Conservation (phyloP, 2,888 invertebrate species). For the Trisateles emortualis region DNA sequence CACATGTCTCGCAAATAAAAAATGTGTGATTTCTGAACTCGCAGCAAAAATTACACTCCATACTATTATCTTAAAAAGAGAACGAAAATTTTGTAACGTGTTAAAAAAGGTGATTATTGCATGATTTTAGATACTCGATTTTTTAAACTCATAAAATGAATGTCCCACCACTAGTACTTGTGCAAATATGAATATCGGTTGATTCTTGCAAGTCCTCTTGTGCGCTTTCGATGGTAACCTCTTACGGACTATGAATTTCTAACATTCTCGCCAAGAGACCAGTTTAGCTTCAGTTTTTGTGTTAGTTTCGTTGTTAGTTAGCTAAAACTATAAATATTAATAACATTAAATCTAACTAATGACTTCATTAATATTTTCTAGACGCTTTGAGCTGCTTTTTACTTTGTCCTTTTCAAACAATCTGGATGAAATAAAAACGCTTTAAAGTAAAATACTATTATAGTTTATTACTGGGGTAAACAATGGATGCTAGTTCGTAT, state of each 20-base stretch:
- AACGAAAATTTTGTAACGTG: too few relatives aligned
- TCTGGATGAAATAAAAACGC: too few relatives aligned
- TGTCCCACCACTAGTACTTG: constrained; percentile 11
- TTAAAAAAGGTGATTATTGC: too few relatives aligned
- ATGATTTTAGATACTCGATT: background rate
- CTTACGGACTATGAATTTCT: constrained; percentile 40
- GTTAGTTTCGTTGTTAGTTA: constrained; percentile 22
- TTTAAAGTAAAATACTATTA: too few relatives aligned
- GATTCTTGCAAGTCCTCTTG: constrained; percentile 21
- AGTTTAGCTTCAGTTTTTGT: constrained; percentile 28
- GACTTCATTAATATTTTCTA: background rate
- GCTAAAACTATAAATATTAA: constrained; percentile 39
- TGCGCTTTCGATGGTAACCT: constrained; percentile 10
- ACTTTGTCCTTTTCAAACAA: too few relatives aligned
- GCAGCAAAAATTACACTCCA: too few relatives aligned
- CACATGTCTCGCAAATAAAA: too few relatives aligned
- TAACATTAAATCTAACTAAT: background rate
- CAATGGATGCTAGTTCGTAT: too few relatives aligned
- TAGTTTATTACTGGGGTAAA: too few relatives aligned
- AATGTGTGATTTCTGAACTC: too few relatives aligned
- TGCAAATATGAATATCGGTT: constrained; percentile 20
- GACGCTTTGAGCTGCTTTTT: background rate
- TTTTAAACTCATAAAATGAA: background rate
- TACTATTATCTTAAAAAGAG: too few relatives aligned
- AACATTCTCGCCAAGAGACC: constrained; percentile 36